These are phyloP conservation scores for Dicyrtomina minuta DNA, from an alignment of 2,888 invertebrate genomes.

Conservation along the genomic window DNA sequence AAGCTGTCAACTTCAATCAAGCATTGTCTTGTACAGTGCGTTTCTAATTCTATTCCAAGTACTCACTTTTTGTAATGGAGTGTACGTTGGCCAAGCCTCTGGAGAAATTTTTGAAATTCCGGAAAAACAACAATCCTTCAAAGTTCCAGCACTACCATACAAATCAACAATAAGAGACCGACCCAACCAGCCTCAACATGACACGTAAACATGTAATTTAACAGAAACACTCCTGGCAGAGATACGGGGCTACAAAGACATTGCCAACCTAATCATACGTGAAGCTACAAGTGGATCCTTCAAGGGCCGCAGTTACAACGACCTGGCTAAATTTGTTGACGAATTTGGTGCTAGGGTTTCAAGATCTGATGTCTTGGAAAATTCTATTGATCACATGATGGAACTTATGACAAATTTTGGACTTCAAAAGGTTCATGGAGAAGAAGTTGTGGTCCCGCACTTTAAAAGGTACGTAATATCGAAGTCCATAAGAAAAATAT, in stretches of 20 bases:
- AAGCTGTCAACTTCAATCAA: no score
- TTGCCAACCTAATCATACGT: conserved; percentile 61
- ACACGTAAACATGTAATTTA: conserved; percentile 1
- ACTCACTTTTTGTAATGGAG: no score
- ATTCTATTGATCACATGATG: conserved; percentile 57
- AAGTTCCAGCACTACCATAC: background rate
- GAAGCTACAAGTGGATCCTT: conserved; percentile 61
- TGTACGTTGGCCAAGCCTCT: background rate
- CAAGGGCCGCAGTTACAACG: conserved; percentile 58
- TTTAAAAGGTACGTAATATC: conserved; percentile 51
- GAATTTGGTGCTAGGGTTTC: conserved; percentile 57
- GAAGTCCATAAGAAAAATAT: no score
- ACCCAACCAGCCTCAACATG: background rate
- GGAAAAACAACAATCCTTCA: background rate
- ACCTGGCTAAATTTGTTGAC: conserved; percentile 54
- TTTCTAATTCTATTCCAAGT: no score
- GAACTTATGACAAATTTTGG: conserved; percentile 54
- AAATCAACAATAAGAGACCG: background rate
- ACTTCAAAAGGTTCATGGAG: conserved; percentile 58
- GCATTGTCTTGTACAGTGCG: no score
- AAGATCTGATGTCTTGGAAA: conserved; percentile 56
- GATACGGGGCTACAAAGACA: conserved; percentile 62
- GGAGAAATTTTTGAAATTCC: background rate
- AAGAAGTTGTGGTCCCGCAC: conserved; percentile 55
- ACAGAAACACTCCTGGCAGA: conserved; percentile 56